Base-by-base conservation (phyloP, 92 coral and sea anemone genomes). In the Bergia puertoricense region DNA sequence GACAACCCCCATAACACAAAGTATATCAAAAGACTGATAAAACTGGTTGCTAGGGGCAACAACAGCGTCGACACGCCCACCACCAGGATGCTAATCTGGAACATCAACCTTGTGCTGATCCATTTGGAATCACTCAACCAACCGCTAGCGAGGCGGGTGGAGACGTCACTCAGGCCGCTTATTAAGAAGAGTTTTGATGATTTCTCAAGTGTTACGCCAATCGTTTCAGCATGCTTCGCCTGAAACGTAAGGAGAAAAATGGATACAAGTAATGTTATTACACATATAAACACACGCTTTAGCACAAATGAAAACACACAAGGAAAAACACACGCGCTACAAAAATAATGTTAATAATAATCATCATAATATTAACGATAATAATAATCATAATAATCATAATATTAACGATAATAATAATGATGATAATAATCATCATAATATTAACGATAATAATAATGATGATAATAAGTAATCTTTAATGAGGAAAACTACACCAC, bases 121-220 rank as follows among this genome's bases (percentile, higher is more conserved):
- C 45, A 74, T 40, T 74, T 74, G 50, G n/a, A 74, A 43, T 74
- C 79, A 6, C 79, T 74, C 50, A 74, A 40, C 45, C 79, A 6
- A 18, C 79, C 79, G 79, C 79, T 40, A 5, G 79, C 46, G n/a
- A 74, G 79, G 10, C 79, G 79, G 6, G 79, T 43, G 46, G 11
- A 74, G 11, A 18, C 79, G 23, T 74, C 79, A 40, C 79, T 74
- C 79, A 74, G 3, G 79, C 79, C 79, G n/a, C 79, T 74, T 40
- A 37, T 37, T 38, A 74, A 20, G 79, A 14, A 74, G 79, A 74
- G 79, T 2, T 74, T 48, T 3, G 79, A 74, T 74, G 79, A 74
- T 74, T 74, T 74, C 0, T 74, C 23, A 8, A 74, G 79, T 18
- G 14, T 41, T 74, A 74, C 40, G 10, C 50, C 45, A 38, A 74